Base-by-base conservation (phyloP, 2,797 vertebrate species). In the Anguilla marmorata region DNA sequence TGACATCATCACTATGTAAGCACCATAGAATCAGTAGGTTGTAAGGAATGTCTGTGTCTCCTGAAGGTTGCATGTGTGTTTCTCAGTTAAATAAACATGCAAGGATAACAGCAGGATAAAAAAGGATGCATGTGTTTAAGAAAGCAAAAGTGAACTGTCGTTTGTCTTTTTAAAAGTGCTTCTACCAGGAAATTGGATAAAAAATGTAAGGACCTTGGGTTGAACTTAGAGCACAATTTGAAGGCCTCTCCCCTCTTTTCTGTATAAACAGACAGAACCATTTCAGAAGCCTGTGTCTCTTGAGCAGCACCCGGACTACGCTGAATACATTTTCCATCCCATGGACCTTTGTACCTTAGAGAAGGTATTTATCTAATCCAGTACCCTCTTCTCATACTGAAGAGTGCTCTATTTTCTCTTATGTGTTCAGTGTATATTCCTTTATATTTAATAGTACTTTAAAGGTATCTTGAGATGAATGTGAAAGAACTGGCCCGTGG, bases 271-370 rank as follows among this genome's bases (percentile, higher is more conserved):
- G 98, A 99, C 98, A 89, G 98, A 99, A 91, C 98, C 98, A 86
- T 99, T 99, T 96, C 98, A 99, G 96, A 99, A 99, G 92, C 98
- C 98, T 0, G 98, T 99, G 91, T 98, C 98, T 7, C 94, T 99
- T 86, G 98, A 99, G 91, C 98, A 99, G 88, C 98, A 99, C 93
- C 98, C 98, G 37, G 98, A 99, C 96, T 99, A 99, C 90, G 97
- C 98, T 60, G 98, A 99, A 92, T 99, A 99, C 93, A 99, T 99
- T 93, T 99, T 99, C 95, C 98, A 99, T 94, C 96, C 98, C 76
- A 99, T 99, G 98, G 98, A 99, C 94, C 98, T 99, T 92, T 98
- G 98, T 95, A 99, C 98, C 30, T 96, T 99, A 93, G 98, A 99
- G 96, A 99, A 99, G 98, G 98, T 99, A 95, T 91, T 54, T 58